phyloP scores from a whole-genome alignment of 2,797 vertebrate genomes.

The Bradypodion ventrale region DNA sequence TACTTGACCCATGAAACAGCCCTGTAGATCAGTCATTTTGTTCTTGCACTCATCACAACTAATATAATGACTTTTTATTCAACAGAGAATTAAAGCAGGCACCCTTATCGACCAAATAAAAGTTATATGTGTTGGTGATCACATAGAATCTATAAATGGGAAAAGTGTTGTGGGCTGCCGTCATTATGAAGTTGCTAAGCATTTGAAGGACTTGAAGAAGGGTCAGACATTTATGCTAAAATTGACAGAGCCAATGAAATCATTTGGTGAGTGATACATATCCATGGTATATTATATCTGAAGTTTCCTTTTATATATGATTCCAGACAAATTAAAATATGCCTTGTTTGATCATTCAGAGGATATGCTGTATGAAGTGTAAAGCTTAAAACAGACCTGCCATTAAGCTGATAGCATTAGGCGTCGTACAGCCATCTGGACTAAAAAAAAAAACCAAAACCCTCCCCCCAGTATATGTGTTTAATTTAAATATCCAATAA shows the following conservation, averaged over 20 bases:
- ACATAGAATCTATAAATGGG: slow-evolving; percentile 92
- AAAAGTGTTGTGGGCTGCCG: slow-evolving; percentile 83
- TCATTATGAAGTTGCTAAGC: slow-evolving; percentile 94
- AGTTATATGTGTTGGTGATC: slow-evolving; percentile 89
- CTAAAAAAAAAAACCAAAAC: not conserved
- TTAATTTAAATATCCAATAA: too few species aligned
- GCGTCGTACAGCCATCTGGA: not conserved
- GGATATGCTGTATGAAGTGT: not conserved
- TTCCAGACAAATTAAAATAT: slow-evolving; percentile 5
- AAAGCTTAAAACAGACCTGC: not conserved
- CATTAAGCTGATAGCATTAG: not conserved
- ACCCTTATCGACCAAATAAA: slow-evolving; percentile 88
- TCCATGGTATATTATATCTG: not conserved
- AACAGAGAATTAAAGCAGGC: slow-evolving; percentile 91
- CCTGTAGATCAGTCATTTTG: not conserved
- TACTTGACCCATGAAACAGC: not conserved
- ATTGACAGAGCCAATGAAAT: slow-evolving; percentile 92
- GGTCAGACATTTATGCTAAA: slow-evolving; percentile 86
- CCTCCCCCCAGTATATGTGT: not conserved
- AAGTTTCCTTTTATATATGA: slow-evolving; percentile 20
- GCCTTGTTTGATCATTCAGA: not conserved
- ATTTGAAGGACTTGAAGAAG: slow-evolving; percentile 90
- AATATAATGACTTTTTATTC: slow-evolving; percentile 37
- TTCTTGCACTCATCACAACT: slow-evolving; percentile 4
- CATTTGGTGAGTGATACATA: slow-evolving; percentile 88